Evolutionary conservation across 2,888 invertebrate species (phyloP), one percentile per base, ranked within the genome.

Genomic region (Chaitophorus viminalis): DNA sequence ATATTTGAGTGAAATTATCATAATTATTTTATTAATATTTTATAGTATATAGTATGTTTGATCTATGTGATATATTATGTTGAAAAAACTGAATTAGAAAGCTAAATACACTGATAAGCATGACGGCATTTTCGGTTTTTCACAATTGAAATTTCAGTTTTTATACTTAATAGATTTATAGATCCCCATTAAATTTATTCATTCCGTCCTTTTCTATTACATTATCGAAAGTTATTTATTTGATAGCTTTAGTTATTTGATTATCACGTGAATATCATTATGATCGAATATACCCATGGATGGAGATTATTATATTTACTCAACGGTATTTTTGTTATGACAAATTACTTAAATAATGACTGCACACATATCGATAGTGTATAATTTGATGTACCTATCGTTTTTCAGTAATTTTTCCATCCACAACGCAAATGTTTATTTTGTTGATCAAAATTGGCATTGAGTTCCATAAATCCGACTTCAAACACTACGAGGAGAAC

Each of bases 231-330:
- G 25, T 68, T 81, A 81, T 81, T 68, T 36, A 18, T 68, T 68
- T 39, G 65, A 29, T 39, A 68, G 79, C 79, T n/a, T n/a, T 29
- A 36, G 21, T 65, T 9, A 68, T 81, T 65, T n/a, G 65, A 36
- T 68, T 29, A 68, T 39, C 65, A 39, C 39, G 79, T 18, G 18
- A 60, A 65, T 81, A 60, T 21, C 60, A 60, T 60, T 60, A 81
- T 39, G n/a, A 81, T 29, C 39, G 39, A n/a, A n/a, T n/a, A 29
- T 81, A 39, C 36, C 39, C 17, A 68, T 9, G 29, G 11, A 68
- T 21, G 8, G 46, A 78, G 60, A 14, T 60, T 78, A 54, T n/a
- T n/a, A n/a, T n/a, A n/a, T 78, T 78, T 78, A 33, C 60, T n/a
- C 25, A 25, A 77, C 31, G 4, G 31, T 25, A 25, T 77, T 77